Conservation (phyloP, 2,113 vertebrate genomes). For the Forbesichthys agassizii region DNA sequence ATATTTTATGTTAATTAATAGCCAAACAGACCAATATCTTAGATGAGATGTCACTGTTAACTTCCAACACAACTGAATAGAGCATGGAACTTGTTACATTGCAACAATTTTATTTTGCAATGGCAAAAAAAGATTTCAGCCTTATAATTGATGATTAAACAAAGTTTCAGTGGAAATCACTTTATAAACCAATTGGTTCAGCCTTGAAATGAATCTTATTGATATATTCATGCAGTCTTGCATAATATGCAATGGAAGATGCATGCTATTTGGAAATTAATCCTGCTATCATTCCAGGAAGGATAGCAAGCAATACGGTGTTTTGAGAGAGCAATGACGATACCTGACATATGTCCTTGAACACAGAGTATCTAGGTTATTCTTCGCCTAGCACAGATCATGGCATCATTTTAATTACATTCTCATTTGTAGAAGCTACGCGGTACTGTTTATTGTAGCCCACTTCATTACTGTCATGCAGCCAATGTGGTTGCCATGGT, state of each 20-base stretch:
- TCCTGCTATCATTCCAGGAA: slow-evolving; percentile 13
- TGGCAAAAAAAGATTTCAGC: too few relatives aligned
- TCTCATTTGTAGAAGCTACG: slow-evolving; percentile 62
- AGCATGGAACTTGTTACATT: too few relatives aligned
- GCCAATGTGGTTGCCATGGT: slow-evolving; percentile 65
- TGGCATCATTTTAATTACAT: slow-evolving; percentile 66
- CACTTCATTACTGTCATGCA: slow-evolving; percentile 64
- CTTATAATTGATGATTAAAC: too few relatives aligned
- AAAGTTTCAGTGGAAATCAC: too few relatives aligned
- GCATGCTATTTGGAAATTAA: slow-evolving; percentile 1
- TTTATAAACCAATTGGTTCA: not conserved
- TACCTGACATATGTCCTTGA: slow-evolving; percentile 44
- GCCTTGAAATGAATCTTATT: not conserved
- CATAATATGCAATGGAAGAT: not conserved
- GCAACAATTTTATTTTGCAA: too few relatives aligned
- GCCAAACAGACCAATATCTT: slow-evolving; percentile 4
- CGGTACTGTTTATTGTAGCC: slow-evolving; percentile 66
- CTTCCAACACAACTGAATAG: too few relatives aligned
- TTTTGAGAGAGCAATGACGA: slow-evolving; percentile 24
- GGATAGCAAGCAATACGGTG: slow-evolving; percentile 9
- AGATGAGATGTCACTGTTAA: not conserved
- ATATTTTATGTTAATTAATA: not conserved
- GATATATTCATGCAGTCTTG: not conserved
- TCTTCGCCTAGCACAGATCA: slow-evolving; percentile 33
- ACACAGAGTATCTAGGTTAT: slow-evolving; percentile 44